Conservation (phyloP, 2,797 vertebrate genomes). For the Tadarida brasiliensis region DNA sequence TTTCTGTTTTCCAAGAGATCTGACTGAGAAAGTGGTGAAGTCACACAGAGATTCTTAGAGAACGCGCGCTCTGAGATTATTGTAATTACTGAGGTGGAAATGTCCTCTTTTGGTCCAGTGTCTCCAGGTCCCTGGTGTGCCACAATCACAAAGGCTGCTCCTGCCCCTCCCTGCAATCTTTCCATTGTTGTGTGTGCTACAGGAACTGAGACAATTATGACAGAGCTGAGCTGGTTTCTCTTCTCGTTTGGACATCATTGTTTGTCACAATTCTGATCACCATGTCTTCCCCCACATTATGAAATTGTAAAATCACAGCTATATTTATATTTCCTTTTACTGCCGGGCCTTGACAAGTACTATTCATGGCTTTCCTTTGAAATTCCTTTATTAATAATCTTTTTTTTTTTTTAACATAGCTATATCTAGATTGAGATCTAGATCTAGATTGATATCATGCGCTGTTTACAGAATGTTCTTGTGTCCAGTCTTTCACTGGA, state of each 20-base stretch:
- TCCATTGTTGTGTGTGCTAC: conserved; percentile 55
- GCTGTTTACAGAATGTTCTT: background rate
- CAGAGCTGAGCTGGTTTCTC: conserved; percentile 77
- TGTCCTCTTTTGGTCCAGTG: background rate
- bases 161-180: conserved; percentile 59
- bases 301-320: conserved; percentile 39
- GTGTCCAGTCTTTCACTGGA: background rate
- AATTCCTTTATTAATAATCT: conserved; percentile 32
- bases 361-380: conserved; percentile 43
- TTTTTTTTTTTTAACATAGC: background rate
- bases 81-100: background rate
- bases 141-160: background rate
- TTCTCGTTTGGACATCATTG: conserved; percentile 77
- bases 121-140: background rate
- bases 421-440: background rate
- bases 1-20: conserved; percentile 20
- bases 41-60: background rate
- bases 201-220: conserved; percentile 77
- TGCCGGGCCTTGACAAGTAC: background rate
- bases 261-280: conserved; percentile 63
- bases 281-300: conserved; percentile 23
- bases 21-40: background rate
- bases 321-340: conserved; percentile 61
- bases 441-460: background rate
- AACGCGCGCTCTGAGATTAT: background rate